phyloP scores from a whole-genome alignment of 2,113 vertebrate species.

The Capreolus pygargus region DNA sequence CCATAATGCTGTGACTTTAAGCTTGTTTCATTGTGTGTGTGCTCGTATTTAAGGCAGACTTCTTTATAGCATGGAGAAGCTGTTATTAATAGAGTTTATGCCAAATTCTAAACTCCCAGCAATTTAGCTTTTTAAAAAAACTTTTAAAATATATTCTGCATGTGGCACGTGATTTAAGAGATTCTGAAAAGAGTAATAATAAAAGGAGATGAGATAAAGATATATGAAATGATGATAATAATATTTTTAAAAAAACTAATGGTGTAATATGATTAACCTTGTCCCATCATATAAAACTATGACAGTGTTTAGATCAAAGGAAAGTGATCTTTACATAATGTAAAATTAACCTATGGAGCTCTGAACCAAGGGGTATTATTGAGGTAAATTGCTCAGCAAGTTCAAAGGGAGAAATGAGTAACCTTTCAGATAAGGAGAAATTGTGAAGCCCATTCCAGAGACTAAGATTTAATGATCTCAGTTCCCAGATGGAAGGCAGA shows the following conservation, averaged over 20 bases:
- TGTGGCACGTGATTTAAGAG: slow-evolving; percentile 47
- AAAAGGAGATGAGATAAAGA: slow-evolving; percentile 51
- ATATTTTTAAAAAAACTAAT: neutral
- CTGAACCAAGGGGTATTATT: slow-evolving; percentile 35
- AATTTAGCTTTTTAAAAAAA: slow-evolving; percentile 20
- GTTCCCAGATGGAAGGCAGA: neutral
- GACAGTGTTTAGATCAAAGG: slow-evolving; percentile 57
- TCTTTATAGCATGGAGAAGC: neutral
- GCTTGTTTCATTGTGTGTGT: neutral
- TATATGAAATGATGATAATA: slow-evolving; percentile 30
- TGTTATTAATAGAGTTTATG: slow-evolving; percentile 26
- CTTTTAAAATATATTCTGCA: slow-evolving; percentile 40
- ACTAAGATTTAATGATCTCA: neutral
- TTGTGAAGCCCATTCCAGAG: slow-evolving; percentile 6
- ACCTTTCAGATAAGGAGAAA: slow-evolving; percentile 53
- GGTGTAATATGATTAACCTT: slow-evolving; percentile 37
- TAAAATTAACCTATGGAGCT: slow-evolving; percentile 53
- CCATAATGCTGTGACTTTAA: neutral
- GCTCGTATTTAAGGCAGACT: neutral
- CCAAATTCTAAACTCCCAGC: neutral
- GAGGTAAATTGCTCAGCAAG: slow-evolving; percentile 46
- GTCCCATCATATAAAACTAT: slow-evolving; percentile 36
- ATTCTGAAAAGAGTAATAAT: slow-evolving; percentile 37
- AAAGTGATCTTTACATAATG: slow-evolving; percentile 49
- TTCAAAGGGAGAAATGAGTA: slow-evolving; percentile 36